These are phyloP conservation scores for Neolamprologus variostigma DNA, from an alignment of 2,113 vertebrate species.

Conservation along the genomic window DNA sequence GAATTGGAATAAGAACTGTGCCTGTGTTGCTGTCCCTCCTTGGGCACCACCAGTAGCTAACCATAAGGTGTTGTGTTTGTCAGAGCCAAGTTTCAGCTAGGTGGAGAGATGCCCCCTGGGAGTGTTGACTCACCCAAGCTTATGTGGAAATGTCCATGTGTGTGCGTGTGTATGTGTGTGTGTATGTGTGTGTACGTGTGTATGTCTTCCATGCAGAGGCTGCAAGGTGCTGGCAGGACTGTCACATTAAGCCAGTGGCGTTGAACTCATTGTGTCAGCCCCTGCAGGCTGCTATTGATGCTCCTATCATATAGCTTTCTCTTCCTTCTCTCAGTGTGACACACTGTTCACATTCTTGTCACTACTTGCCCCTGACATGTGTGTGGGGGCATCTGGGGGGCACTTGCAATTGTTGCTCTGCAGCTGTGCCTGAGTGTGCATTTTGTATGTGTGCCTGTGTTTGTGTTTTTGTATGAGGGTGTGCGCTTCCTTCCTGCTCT, in stretches of 20 bases:
- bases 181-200: not conserved
- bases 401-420: slow-evolving; percentile 7
- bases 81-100: slow-evolving; percentile 52
- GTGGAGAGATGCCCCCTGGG: slow-evolving; percentile 57
- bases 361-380: not conserved
- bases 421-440: not conserved
- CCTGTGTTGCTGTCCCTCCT: slow-evolving; percentile 18
- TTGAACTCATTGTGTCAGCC: slow-evolving; percentile 61
- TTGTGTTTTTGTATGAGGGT: not conserved
- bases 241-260: slow-evolving; percentile 49
- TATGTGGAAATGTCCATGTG: slow-evolving; percentile 1
- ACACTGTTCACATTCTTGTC: slow-evolving; percentile 25
- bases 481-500: slow-evolving; percentile 13
- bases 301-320: slow-evolving; percentile 35
- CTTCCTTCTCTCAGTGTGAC: slow-evolving; percentile 4
- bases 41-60: slow-evolving; percentile 42
- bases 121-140: slow-evolving; percentile 53
- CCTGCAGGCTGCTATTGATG: slow-evolving; percentile 53
- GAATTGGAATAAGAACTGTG: not conserved
- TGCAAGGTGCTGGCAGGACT: slow-evolving; percentile 51
- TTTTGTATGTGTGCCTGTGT: not conserved
- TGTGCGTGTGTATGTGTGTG: not conserved
- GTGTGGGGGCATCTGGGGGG: not conserved
- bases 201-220: slow-evolving; percentile 18
- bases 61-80: slow-evolving; percentile 66